Conservation (phyloP, 2,113 vertebrate genomes). For the Phycodurus eques region DNA sequence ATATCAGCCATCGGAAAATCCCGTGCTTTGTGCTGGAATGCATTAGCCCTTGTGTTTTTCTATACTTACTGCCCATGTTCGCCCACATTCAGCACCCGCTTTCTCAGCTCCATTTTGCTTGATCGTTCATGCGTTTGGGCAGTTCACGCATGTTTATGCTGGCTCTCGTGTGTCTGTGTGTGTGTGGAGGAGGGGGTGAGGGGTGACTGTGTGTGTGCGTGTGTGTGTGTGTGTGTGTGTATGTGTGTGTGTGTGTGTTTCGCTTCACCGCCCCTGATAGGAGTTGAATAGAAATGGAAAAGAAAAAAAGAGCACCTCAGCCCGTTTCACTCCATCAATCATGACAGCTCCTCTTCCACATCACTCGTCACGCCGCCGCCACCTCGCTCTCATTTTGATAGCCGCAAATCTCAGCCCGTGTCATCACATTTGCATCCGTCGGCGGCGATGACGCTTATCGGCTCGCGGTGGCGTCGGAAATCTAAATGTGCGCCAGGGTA, state of each 20-base stretch:
- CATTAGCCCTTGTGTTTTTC: constrained; percentile 23
- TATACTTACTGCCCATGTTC: constrained; percentile 35
- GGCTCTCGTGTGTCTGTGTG: constrained; percentile 6
- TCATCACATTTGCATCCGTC: constrained; percentile 68
- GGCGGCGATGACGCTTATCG: constrained; percentile 55
- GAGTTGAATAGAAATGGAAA: constrained; percentile 50
- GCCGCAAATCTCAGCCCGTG: constrained; percentile 63
- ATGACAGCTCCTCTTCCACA: constrained; percentile 66
- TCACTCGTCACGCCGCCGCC: constrained; percentile 36
- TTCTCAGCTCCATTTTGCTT: constrained; percentile 60
- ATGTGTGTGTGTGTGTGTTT: constrained; percentile 16
- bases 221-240: constrained; percentile 11
- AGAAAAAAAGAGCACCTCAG: constrained; percentile 58
- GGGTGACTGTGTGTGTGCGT: background rate
- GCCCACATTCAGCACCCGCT: constrained; percentile 45
- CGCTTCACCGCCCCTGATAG: constrained; percentile 62
- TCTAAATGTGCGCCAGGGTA: constrained; percentile 48
- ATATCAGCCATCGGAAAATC: constrained; percentile 11
- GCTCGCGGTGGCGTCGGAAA: constrained; percentile 57
- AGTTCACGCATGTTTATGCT: constrained; percentile 21
- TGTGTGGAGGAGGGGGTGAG: background rate
- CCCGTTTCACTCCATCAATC: constrained; percentile 68
- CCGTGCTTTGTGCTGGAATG: constrained; percentile 21
- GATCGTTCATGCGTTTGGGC: constrained; percentile 54
- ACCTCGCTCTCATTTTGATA: constrained; percentile 49